Evolutionary conservation across 35 echinoderm and acorn worm species (phyloP).

Genomic region (Ophioderma brevispina): DNA sequence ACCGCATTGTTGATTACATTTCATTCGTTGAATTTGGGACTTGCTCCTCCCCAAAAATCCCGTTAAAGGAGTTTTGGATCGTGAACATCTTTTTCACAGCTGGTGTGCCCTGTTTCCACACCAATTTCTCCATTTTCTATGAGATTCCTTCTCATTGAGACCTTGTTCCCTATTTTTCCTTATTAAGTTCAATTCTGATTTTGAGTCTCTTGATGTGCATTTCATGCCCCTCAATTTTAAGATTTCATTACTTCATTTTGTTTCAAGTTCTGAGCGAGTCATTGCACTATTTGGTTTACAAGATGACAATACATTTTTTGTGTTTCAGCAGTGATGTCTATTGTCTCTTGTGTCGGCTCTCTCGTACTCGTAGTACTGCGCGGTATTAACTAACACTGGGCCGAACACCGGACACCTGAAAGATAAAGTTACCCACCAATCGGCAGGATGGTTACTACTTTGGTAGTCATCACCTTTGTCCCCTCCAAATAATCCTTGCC

Average conservation of each 20-base stretch:
- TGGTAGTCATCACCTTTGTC: neutral
- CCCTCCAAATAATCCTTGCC: neutral
- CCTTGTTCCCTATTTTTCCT: neutral
- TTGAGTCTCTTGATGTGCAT: neutral
- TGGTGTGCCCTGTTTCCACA: neutral
- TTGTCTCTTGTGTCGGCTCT: neutral
- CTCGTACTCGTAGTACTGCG: neutral
- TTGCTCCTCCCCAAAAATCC: neutral
- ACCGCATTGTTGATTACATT: neutral
- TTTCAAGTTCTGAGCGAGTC: neutral
- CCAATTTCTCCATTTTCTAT: neutral
- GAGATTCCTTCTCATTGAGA: neutral
- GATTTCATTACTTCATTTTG: neutral
- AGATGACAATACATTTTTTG: neutral
- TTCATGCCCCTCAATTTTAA: neutral
- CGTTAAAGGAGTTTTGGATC: neutral
- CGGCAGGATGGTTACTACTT: neutral
- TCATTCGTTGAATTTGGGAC: neutral
- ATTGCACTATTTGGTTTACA: neutral
- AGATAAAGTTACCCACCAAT: neutral
- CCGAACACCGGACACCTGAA: neutral
- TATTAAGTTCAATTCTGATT: neutral
- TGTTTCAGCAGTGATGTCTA: neutral
- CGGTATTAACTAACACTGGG: neutral
- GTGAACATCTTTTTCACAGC: neutral